A percentile compares a stretch with the other conserved stretches of the same genome.
Evolutionary conservation across 2,797 vertebrate species (phyloP).

Genomic region (Muscicapa comitata): DNA sequence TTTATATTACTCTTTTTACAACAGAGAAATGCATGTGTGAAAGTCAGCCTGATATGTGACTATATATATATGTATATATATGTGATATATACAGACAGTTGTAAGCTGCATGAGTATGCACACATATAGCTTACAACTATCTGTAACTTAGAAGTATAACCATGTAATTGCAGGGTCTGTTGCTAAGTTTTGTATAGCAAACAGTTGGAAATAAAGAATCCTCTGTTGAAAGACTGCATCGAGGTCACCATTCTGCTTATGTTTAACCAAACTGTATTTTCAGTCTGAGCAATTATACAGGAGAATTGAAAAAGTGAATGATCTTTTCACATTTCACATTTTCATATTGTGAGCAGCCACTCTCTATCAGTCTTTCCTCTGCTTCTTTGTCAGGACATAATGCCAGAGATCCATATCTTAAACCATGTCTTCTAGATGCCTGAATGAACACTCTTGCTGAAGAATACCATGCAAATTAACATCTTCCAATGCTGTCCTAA

Average conservation of each 20-base stretch:
- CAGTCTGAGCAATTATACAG: not conserved
- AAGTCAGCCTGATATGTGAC: not conserved
- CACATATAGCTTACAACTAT: not conserved
- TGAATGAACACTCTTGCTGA: not conserved
- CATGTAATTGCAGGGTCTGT: not conserved
- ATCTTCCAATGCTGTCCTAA: not conserved
- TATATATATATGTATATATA: not conserved
- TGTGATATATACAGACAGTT: not conserved
- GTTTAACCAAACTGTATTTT: not conserved
- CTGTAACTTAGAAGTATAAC: not conserved
- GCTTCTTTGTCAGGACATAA: not conserved
- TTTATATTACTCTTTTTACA: not conserved
- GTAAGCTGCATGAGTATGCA: not conserved
- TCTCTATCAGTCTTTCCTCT: not conserved
- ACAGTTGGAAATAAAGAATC: not conserved
- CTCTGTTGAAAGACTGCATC: rapidly evolving
- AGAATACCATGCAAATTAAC: not conserved
- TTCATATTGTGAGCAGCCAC: not conserved
- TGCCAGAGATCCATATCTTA: not conserved
- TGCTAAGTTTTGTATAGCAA: not conserved
- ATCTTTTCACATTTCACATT: not conserved
- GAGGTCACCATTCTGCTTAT: not conserved
- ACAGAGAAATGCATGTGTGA: not conserved
- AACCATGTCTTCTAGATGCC: not conserved
- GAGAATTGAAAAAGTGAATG: not conserved